Evolutionary conservation across 1,140 invertebrate genomes (phyloP).

Genomic region (Macrosteles quadrilineatus): DNA sequence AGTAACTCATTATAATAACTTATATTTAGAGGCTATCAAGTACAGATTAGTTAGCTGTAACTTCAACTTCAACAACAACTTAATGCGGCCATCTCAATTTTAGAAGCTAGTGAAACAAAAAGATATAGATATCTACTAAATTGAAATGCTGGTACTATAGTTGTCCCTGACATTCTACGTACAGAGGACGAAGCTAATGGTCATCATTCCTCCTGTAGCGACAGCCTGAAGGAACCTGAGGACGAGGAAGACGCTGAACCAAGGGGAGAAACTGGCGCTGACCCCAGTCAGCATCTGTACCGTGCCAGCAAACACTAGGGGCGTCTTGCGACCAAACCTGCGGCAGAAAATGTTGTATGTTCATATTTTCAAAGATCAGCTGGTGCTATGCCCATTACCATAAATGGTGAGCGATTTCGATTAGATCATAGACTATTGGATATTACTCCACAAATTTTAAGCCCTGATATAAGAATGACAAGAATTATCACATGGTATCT

Average conservation of each 20-base stretch:
- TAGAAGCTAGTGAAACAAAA: too few relatives aligned
- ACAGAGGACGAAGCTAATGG: conserved; percentile 63
- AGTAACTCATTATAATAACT: too few relatives aligned
- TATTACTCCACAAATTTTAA: too few relatives aligned
- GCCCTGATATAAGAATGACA: too few relatives aligned
- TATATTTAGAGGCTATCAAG: too few relatives aligned
- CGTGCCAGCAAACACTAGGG: conserved; percentile 67
- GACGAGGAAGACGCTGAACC: conserved; percentile 54
- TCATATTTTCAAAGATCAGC: conserved; percentile 17
- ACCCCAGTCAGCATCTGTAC: conserved; percentile 65
- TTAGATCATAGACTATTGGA: neutral
- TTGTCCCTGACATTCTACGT: conserved; percentile 44
- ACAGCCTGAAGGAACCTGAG: conserved; percentile 56
- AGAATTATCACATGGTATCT: too few relatives aligned
- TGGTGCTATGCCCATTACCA: neutral
- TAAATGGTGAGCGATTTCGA: neutral
- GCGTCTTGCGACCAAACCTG: conserved; percentile 73
- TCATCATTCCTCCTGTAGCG: conserved; percentile 69
- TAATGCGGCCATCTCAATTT: too few relatives aligned
- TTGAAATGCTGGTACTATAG: too few relatives aligned
- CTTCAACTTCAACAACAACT: too few relatives aligned
- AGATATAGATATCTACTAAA: too few relatives aligned
- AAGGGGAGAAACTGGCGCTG: conserved; percentile 53
- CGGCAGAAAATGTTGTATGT: too few relatives aligned
- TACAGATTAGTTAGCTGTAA: too few relatives aligned